Conservation (phyloP, 2,797 vertebrate genomes). For the Alfaro cultratus region DNA sequence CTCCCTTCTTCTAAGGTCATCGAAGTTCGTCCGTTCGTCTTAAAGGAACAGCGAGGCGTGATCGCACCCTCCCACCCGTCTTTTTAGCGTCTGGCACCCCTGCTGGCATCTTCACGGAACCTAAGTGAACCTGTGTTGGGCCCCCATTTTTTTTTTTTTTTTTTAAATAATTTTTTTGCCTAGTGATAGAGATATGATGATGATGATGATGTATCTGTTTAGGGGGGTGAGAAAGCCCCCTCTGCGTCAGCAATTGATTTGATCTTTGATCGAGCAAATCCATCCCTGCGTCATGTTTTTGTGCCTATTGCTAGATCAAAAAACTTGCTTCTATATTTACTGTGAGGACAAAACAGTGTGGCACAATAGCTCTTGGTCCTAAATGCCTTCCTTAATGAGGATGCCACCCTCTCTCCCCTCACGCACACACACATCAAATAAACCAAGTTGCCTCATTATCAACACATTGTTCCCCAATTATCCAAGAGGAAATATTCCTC, state of each 20-base stretch:
- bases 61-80: constrained; percentile 38
- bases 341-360: constrained; percentile 3
- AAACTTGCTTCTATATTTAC: constrained; percentile 24
- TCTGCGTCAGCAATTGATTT: not conserved
- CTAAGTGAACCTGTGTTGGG: constrained; percentile 44
- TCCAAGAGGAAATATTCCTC: constrained; percentile 48
- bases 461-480: constrained; percentile 53
- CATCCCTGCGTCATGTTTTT: not conserved
- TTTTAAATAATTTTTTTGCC: not conserved
- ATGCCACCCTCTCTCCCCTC: constrained; percentile 5
- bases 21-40: constrained; percentile 51
- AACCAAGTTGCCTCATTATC: constrained; percentile 43
- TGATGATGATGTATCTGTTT: not conserved
- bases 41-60: constrained; percentile 41
- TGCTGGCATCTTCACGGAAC: constrained; percentile 63
- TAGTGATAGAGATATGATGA: constrained; percentile 2
- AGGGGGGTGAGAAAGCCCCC: not conserved
- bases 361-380: constrained; percentile 31
- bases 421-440: not conserved
- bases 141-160: not conserved
- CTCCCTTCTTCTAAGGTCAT: constrained; percentile 46
- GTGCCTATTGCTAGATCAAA: not conserved
- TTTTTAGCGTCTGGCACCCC: constrained; percentile 64
- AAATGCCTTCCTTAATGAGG: constrained; percentile 55
- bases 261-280: constrained; percentile 3